A percentile compares a stretch with the other conserved stretches of the same genome.
Conservation (phyloP, 1,140 invertebrate species). For the Goniozus legneri region DNA sequence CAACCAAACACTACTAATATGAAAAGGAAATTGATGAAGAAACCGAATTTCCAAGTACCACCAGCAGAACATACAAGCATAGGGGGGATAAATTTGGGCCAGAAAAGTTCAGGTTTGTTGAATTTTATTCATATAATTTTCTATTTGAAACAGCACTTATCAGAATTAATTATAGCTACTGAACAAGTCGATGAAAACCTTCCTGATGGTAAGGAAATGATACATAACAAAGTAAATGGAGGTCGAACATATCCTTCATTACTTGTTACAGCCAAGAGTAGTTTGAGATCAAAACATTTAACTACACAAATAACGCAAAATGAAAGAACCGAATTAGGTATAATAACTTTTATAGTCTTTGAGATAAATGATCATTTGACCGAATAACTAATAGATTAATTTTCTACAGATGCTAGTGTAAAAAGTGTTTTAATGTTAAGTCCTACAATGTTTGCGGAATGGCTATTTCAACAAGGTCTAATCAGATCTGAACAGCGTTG, state of each 20-base stretch:
- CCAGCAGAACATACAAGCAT: slow-evolving; percentile 67
- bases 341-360: slow-evolving; percentile 3
- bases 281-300: slow-evolving; percentile 66
- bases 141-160: neutral
- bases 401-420: slow-evolving; percentile 62
- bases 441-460: slow-evolving; percentile 80
- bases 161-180: slow-evolving; percentile 30
- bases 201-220: slow-evolving; percentile 68
- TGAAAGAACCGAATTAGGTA: slow-evolving; percentile 55
- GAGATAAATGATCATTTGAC: neutral
- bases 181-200: slow-evolving; percentile 52
- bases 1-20: too few relatives aligned
- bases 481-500: slow-evolving; percentile 76
- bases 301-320: slow-evolving; percentile 35
- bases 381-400: neutral
- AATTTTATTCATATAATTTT: neutral
- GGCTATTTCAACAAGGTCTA: slow-evolving; percentile 81
- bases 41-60: slow-evolving; percentile 28
- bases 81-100: slow-evolving; percentile 58
- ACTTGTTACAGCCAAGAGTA: slow-evolving; percentile 75
- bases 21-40: too few relatives aligned
- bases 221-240: slow-evolving; percentile 75
- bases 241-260: slow-evolving; percentile 79
- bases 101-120: too few relatives aligned
- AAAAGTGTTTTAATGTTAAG: slow-evolving; percentile 75